These are phyloP conservation scores for Daubentonia madagascariensis DNA, from an alignment of 2,113 vertebrate genomes.

Conservation along the genomic window DNA sequence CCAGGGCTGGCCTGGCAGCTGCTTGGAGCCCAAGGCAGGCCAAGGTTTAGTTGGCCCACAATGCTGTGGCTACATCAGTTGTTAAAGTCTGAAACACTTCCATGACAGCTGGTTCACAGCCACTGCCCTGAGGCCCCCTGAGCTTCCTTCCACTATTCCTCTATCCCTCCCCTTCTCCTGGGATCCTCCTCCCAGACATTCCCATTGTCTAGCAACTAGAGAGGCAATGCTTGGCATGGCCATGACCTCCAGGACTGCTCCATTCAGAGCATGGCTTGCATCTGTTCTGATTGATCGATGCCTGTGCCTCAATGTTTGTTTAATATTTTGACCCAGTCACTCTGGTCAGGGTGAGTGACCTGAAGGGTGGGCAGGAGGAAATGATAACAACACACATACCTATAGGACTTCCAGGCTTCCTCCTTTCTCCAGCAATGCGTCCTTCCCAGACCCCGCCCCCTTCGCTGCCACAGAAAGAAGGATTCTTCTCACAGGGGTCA, in stretches of 20 bases:
- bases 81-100: not conserved
- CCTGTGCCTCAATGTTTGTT: conserved; percentile 36
- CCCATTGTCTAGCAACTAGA: not conserved
- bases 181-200: not conserved
- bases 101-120: not conserved
- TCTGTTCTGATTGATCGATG: conserved; percentile 4
- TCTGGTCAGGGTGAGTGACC: conserved; percentile 60
- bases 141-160: not conserved
- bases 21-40: not conserved
- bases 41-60: not conserved
- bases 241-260: not conserved
- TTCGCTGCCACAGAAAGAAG: conserved; percentile 28
- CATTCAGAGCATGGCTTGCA: not conserved
- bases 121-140: not conserved
- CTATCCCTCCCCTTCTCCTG: not conserved
- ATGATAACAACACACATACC: conserved; percentile 24
- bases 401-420: not conserved
- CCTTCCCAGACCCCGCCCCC: not conserved
- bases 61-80: not conserved
- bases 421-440: not conserved
- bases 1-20: not conserved
- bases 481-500: conserved; percentile 23
- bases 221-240: not conserved
- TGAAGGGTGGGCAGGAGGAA: not conserved
- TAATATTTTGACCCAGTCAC: conserved; percentile 20